Conservation (phyloP, 2,888 invertebrate genomes). For the Dichetophora obliterata region DNA sequence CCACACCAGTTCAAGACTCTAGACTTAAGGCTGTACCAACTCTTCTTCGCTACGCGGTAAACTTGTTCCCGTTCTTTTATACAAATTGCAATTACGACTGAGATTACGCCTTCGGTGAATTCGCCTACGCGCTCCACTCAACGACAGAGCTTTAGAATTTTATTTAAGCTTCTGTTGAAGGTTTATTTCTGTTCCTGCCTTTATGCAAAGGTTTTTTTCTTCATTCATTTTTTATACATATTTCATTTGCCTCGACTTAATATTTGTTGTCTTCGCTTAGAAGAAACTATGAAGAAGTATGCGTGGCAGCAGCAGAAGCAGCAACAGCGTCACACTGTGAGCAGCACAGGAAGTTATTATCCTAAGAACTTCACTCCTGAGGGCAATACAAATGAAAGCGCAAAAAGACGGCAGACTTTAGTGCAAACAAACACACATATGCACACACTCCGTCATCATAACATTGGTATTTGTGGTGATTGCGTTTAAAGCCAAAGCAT, state of each 20-base stretch:
- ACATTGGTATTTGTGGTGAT: neutral
- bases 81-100: constrained; percentile 37
- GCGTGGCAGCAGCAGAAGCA: neutral
- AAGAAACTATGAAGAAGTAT: constrained; percentile 19
- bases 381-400: constrained; percentile 54
- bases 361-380: constrained; percentile 64
- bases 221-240: constrained; percentile 17
- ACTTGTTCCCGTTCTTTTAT: constrained; percentile 16
- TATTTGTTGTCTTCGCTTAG: constrained; percentile 18
- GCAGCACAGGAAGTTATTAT: constrained; percentile 62
- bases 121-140: neutral
- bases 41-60: neutral
- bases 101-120: constrained; percentile 29
- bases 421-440: neutral
- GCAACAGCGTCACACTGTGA: neutral
- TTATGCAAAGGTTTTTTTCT: constrained; percentile 1
- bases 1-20: neutral
- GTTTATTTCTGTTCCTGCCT: neutral
- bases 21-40: neutral
- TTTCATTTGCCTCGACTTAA: constrained; percentile 20
- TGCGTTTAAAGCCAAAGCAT: neutral
- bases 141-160: neutral
- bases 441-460: neutral
- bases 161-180: neutral
- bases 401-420: constrained; percentile 19